phyloP scores from a whole-genome alignment of 92 coral and sea anemone species.

The Bergia puertoricense region DNA sequence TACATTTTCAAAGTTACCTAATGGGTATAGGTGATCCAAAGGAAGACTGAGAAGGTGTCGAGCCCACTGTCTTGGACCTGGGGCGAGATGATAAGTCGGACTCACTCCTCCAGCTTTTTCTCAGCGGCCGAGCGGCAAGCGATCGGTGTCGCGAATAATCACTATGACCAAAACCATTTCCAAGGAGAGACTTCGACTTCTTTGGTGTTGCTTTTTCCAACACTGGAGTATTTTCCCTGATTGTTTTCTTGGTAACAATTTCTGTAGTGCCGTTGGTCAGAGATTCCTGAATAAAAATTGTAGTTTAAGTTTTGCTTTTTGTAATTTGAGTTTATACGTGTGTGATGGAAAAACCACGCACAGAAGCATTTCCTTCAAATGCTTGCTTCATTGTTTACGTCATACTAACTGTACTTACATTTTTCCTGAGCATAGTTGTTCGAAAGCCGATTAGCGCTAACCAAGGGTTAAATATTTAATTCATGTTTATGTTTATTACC shows the following conservation, averaged over 20 bases:
- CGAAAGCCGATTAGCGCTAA: too few relatives aligned
- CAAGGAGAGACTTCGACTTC: not conserved
- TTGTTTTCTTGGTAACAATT: slow-evolving; percentile 29
- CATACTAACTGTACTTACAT: too few relatives aligned
- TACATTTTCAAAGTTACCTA: too few relatives aligned
- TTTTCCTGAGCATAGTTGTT: too few relatives aligned
- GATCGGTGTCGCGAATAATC: not conserved
- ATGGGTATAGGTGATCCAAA: slow-evolving; percentile 1
- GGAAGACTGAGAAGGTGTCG: slow-evolving; percentile 14
- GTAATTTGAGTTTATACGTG: too few relatives aligned
- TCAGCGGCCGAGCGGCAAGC: not conserved
- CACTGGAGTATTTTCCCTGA: slow-evolving; percentile 6
- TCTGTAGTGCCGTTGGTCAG: not conserved
- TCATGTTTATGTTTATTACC: too few relatives aligned
- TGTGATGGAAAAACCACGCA: not conserved
- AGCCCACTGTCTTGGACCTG: slow-evolving; percentile 41
- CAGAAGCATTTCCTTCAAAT: not conserved
- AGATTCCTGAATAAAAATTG: not conserved
- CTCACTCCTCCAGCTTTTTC: slow-evolving; percentile 46
- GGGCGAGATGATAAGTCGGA: slow-evolving; percentile 45
- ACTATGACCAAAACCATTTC: not conserved
- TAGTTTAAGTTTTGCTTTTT: too few relatives aligned
- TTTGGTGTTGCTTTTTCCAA: slow-evolving; percentile 1
- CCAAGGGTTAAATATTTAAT: too few relatives aligned
- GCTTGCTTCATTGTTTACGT: too few relatives aligned